A percentile compares a stretch with the other conserved stretches of the same genome.
phyloP scores from a whole-genome alignment of 2,113 vertebrate species.

The Ameiurus melas region DNA sequence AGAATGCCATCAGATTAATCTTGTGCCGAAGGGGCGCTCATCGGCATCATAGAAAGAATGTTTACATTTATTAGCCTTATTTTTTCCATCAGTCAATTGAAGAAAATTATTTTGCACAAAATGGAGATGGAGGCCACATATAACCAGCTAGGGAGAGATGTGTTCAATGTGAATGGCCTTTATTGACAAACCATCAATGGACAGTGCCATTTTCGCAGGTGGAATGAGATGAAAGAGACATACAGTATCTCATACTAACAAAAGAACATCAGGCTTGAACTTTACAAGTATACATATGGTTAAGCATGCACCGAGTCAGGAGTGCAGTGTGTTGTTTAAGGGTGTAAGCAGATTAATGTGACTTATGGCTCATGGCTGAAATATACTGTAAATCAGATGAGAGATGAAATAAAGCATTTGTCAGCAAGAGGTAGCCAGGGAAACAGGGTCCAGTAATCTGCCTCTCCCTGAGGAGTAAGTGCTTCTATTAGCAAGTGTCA shows the following conservation, averaged over 20 bases:
- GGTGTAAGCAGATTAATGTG: not conserved
- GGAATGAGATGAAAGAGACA: not conserved
- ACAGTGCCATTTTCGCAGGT: not conserved
- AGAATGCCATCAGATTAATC: not conserved
- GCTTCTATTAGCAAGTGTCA: not conserved
- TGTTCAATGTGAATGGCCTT: not conserved
- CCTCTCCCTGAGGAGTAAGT: conserved; percentile 2
- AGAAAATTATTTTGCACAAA: not conserved
- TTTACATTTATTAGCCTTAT: not conserved
- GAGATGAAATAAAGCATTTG: conserved; percentile 18
- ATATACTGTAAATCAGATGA: conserved; percentile 19
- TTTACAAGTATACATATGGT: not conserved
- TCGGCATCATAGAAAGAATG: not conserved
- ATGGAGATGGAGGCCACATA: not conserved
- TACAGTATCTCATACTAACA: not conserved
- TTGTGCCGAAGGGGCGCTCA: not conserved
- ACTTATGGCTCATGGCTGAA: conserved; percentile 1
- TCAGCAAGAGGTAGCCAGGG: not conserved
- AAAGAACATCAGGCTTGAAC: not conserved
- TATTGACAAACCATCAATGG: not conserved
- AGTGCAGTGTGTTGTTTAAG: not conserved
- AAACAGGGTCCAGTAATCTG: conserved; percentile 9
- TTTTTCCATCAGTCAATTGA: not conserved
- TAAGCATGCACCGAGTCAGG: not conserved
- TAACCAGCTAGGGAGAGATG: not conserved